phyloP scores from a whole-genome alignment of 2,888 invertebrate genomes.

The Phragmatobia fuliginosa region DNA sequence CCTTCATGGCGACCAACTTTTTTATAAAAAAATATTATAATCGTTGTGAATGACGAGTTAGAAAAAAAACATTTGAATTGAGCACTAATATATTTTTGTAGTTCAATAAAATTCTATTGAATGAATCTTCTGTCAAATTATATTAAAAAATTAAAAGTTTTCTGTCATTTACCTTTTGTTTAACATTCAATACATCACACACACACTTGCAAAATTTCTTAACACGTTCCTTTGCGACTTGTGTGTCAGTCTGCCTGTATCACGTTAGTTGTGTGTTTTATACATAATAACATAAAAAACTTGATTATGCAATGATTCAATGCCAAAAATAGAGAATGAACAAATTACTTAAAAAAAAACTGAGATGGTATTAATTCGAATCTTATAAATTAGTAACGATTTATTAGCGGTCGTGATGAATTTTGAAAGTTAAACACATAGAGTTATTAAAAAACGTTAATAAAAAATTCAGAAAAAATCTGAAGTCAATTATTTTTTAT shows the following conservation, averaged over 20 bases:
- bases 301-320: not conserved
- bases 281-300: not conserved
- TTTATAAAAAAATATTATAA: not conserved
- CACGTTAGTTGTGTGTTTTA: not conserved
- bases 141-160: not conserved
- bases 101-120: not conserved
- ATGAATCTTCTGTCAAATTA: not conserved
- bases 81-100: not conserved
- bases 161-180: not conserved
- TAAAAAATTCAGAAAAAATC: conserved; percentile 37
- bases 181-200: not conserved
- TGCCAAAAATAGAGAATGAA: not conserved
- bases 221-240: not conserved
- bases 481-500: conserved; percentile 30
- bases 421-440: conserved; percentile 39
- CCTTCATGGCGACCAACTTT: not conserved
- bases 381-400: conserved; percentile 42
- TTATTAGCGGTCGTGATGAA: conserved; percentile 42
- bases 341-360: not conserved
- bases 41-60: not conserved
- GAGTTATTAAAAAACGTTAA: conserved; percentile 34
- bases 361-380: conserved; percentile 37
- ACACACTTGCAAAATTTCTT: not conserved
- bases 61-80: not conserved
- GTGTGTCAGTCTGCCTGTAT: not conserved